These are phyloP conservation scores for Gerris lacustris DNA, from an alignment of 2,888 invertebrate genomes.

Conservation along the genomic window DNA sequence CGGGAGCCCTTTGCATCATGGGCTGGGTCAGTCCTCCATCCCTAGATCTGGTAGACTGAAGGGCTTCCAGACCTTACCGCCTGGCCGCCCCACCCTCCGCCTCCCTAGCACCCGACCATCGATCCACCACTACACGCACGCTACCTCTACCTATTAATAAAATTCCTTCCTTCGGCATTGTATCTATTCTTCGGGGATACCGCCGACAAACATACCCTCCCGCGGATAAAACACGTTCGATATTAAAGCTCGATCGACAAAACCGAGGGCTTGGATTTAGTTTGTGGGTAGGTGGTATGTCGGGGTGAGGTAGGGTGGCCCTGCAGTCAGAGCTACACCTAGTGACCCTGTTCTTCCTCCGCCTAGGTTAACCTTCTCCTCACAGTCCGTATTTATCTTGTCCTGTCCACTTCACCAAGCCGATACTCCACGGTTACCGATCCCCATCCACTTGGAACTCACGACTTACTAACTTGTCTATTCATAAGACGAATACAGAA, in stretches of 20 bases:
- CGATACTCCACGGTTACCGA: too few relatives aligned
- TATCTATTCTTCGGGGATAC: neutral
- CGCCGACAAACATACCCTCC: neutral
- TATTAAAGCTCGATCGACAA: neutral
- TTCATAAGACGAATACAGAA: too few relatives aligned
- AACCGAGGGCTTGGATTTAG: neutral
- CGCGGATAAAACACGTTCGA: neutral
- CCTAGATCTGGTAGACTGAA: slow-evolving; percentile 27
- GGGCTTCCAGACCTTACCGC: slow-evolving; percentile 38
- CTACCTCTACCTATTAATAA: neutral
- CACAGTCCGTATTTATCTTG: too few relatives aligned
- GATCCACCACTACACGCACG: neutral
- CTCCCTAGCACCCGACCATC: neutral
- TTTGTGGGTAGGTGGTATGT: neutral
- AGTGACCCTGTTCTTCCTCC: neutral
- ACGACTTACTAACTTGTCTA: too few relatives aligned
- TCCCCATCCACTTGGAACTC: too few relatives aligned
- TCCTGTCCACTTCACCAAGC: too few relatives aligned
- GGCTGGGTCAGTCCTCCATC: slow-evolving; percentile 32
- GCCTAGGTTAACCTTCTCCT: neutral
- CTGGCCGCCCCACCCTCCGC: slow-evolving; percentile 33
- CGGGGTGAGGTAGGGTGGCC: too few relatives aligned
- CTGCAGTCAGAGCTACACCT: neutral
- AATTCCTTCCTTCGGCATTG: neutral
- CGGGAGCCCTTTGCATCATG: slow-evolving; percentile 41